phyloP scores from a whole-genome alignment of 2,797 vertebrate species.

The Vipera ursinii region DNA sequence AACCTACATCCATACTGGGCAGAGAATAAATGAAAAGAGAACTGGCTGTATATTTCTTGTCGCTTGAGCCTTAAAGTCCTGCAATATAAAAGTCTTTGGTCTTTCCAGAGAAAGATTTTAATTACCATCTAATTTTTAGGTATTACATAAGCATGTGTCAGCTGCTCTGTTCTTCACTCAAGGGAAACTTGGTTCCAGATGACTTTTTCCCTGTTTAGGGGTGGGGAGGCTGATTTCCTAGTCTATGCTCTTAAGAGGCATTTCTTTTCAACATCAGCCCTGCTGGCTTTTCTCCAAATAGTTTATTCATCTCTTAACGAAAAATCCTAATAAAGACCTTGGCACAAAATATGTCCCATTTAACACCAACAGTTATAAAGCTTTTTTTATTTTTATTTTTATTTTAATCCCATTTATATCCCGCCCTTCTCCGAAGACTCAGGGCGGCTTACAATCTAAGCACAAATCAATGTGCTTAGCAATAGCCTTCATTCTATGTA shows the following conservation, averaged over 20 bases:
- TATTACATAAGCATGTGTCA: not conserved
- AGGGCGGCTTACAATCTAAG: no score
- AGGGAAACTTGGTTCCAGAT: not conserved
- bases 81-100: not conserved
- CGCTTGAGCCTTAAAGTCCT: not conserved
- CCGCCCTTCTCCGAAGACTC: no score
- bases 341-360: conserved; percentile 37
- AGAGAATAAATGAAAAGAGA: not conserved
- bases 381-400: not conserved
- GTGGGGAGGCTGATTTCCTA: not conserved
- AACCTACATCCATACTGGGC: not conserved
- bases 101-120: not conserved
- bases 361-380: conserved; percentile 50
- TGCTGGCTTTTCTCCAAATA: conserved; percentile 55
- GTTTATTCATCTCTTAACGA: conserved; percentile 65
- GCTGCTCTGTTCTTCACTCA: not conserved
- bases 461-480: no score
- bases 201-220: not conserved
- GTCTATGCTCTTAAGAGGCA: not conserved
- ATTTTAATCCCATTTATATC: no score
- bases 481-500: no score
- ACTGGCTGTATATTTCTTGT: not conserved
- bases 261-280: conserved; percentile 25
- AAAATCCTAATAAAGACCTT: conserved; percentile 60
- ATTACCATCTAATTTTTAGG: not conserved